Evolutionary conservation across 2,888 invertebrate genomes (phyloP).

Genomic region (Mantis religiosa): DNA sequence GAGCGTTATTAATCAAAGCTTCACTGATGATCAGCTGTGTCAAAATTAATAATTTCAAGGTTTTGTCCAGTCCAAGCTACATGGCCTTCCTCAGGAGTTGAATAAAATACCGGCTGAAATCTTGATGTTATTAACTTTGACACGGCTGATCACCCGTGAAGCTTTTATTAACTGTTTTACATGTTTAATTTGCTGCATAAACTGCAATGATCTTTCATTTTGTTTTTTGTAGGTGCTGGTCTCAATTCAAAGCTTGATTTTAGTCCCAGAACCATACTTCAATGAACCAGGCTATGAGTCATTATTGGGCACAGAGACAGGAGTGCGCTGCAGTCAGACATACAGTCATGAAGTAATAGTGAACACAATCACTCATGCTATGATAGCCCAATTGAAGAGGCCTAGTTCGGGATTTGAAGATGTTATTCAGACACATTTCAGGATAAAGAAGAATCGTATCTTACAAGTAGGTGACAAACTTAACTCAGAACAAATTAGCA

Average conservation of each 20-base stretch:
- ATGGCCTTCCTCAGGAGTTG: no score
- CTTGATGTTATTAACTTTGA: no score
- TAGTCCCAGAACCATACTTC: conserved; percentile 31
- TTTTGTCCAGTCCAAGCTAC: no score
- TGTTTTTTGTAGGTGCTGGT: conserved; percentile 27
- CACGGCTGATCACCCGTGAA: no score
- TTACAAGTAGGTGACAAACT: conserved; percentile 21
- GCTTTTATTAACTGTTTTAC: no score
- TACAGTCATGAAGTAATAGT: conserved; percentile 27
- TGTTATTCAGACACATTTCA: conserved; percentile 28
- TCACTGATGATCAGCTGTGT: no score
- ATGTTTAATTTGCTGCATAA: no score
- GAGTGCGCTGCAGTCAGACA: conserved; percentile 16
- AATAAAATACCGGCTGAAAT: no score
- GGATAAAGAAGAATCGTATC: conserved; percentile 28
- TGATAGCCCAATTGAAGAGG: conserved; percentile 26
- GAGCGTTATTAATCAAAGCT: no score
- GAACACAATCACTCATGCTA: conserved; percentile 27
- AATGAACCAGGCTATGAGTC: conserved; percentile 31
- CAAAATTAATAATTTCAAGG: no score
- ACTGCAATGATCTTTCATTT: background rate
- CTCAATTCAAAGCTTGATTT: conserved; percentile 31
- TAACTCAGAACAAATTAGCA: background rate
- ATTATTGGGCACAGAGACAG: conserved; percentile 21
- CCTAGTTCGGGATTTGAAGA: conserved; percentile 30